Evolutionary conservation across 2,113 vertebrate species (phyloP), one percentile per base, ranked within the genome.

Genomic region (Nannospalax galili): DNA sequence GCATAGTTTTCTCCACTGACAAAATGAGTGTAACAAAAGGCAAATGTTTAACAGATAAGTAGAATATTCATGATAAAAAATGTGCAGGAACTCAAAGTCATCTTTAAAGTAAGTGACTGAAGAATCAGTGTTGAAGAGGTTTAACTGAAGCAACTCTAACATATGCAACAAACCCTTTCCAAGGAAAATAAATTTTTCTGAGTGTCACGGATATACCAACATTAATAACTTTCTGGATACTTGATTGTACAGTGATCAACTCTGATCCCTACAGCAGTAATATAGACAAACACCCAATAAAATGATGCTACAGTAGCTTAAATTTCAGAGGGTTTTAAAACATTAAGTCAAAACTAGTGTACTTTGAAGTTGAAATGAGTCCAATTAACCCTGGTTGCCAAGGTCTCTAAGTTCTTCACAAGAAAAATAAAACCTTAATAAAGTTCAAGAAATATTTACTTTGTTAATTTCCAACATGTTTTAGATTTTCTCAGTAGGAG

Each of bases 21-120:
- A 70, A 95, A 94, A 80, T 78, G 45, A 94, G 17, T 62, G 5
- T 95, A 95, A 95, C 91, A 92, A 95, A 96, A 93, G 65, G 26
- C 87, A 94, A 93, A 90, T 35, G n/a, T 86, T 96, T 89, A 96
- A 92, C 72, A 97, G 52, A 94, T 72, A 58, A 95, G 30, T 52
- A 92, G 45, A 92, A 35, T 45, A 35, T 84, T 95, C 22, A 77
- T 10, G 11, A 88, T 52, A 70, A 82, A 81, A 86, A 74, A 80
- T 48, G 16, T 20, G 16, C 6, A 64, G 73, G 35, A 79, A 88
- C 10, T 40, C 26, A 75, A 89, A 89, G 32, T 88, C 70, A 90
- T 84, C n/a, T 91, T 96, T 92, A 78, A 91, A 93, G 11, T 40
- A 60, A 82, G 32, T 52, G 88, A 52, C 92, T 94, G 80, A 16